A percentile compares a stretch with the other conserved stretches of the same genome.
Conservation (phyloP, 2,113 vertebrate genomes). For the Aphelocoma coerulescens region DNA sequence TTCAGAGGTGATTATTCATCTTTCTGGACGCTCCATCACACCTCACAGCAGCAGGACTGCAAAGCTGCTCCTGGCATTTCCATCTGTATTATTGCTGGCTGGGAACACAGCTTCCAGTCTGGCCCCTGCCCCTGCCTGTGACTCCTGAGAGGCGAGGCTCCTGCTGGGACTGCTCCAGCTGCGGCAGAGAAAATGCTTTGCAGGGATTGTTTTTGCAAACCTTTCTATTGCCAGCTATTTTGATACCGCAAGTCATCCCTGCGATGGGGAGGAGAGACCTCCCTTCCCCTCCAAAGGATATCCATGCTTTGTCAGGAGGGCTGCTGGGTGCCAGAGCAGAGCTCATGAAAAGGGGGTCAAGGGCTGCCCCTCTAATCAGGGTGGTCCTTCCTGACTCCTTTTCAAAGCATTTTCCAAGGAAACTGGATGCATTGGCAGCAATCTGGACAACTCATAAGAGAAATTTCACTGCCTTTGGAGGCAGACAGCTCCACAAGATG, state of each 20-base stretch:
- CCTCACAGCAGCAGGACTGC: not conserved
- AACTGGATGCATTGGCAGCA: not conserved
- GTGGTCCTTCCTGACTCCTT: constrained; percentile 47
- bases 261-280: not conserved
- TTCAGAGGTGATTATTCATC: not conserved
- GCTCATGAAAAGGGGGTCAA: not conserved
- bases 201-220: not conserved
- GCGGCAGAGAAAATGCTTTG: not conserved
- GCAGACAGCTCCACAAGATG: not conserved
- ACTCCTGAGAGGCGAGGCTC: constrained; percentile 28
- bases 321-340: not conserved
- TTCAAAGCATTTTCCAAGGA: constrained; percentile 29
- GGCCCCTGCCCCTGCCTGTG: constrained; percentile 40
- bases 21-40: not conserved
- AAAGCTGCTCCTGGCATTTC: constrained; percentile 26
- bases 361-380: constrained; percentile 32
- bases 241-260: not conserved
- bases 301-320: not conserved
- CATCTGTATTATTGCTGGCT: constrained; percentile 47
- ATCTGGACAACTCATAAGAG: not conserved
- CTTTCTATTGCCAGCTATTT: not conserved
- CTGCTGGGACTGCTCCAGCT: constrained; percentile 34
- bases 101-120: constrained; percentile 37
- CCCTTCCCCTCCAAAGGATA: not conserved
- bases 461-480: not conserved